Conservation (phyloP, 2,888 invertebrate species). For the Nebria brevicollis region DNA sequence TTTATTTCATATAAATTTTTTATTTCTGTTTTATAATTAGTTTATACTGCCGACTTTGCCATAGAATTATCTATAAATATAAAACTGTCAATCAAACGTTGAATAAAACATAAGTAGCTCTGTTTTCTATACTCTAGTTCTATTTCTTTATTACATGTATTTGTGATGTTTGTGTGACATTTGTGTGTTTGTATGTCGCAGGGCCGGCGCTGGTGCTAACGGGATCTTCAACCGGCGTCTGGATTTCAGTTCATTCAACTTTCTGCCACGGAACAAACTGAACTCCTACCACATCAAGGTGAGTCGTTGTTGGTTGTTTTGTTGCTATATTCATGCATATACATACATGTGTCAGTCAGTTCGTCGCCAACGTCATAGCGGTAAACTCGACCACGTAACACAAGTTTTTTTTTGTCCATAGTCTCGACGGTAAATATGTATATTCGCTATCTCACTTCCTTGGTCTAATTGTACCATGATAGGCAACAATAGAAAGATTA, state of each 20-base stretch:
- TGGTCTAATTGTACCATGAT: not conserved
- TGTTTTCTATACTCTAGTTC: not conserved
- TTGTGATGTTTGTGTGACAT: slow-evolving; percentile 47
- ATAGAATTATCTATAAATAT: not conserved
- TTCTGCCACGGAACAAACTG: slow-evolving; percentile 92
- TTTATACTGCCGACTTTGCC: not conserved
- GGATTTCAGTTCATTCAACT: slow-evolving; percentile 95
- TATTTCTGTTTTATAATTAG: not conserved
- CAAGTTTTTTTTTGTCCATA: not conserved
- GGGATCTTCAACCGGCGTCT: slow-evolving; percentile 93
- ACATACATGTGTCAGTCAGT: slow-evolving; percentile 19
- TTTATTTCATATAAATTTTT: too few species aligned
- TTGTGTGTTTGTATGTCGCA: slow-evolving; percentile 63
- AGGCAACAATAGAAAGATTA: not conserved
- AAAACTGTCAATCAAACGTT: not conserved
- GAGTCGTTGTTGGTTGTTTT: slow-evolving; percentile 59
- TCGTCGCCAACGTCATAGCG: slow-evolving; percentile 20
- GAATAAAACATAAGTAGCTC: not conserved
- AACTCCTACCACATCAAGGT: slow-evolving; percentile 99
- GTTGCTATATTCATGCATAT: slow-evolving; percentile 16
- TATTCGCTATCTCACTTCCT: not conserved
- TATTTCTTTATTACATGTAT: slow-evolving; percentile 21
- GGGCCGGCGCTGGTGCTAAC: slow-evolving; percentile 87
- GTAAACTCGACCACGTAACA: slow-evolving; percentile 9
- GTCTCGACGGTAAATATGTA: not conserved